Evolutionary conservation across 1,140 invertebrate genomes (phyloP), one percentile per base, ranked within the genome.

Genomic region (Panonychus citri): DNA sequence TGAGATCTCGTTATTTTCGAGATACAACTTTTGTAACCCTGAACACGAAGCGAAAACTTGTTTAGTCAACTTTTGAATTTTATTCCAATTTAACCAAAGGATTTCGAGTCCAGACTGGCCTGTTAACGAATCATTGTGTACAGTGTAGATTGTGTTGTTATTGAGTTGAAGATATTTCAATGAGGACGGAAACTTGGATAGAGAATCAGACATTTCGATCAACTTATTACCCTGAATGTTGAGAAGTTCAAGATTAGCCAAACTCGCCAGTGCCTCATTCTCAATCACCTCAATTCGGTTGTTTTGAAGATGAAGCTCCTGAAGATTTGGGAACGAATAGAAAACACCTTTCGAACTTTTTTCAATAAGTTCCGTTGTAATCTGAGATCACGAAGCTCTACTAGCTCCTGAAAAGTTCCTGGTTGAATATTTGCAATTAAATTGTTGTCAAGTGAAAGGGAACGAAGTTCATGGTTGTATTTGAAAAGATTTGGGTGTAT

Each of bases 391-490:
- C 78, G 75, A 40, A 90, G 67, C 60, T 78, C 77, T 24, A 61
- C 59, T 54, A 82, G 72, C 64, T 79, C 80, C 57, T 78, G 70
- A 66, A 91, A 90, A 60, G 82, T 79, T 25, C 81, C 81, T 10
- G 79, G 77, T 63, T 83, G 76, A 53, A 96, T 69, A 62, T 83
- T 78, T 5, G 74, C 74, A 43, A 96, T 83, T 67, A 79, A 78
- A 72, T 95, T 96, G 62, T 85, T 82, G 71, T 93, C 87, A 62
- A 95, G 69, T 60, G 84, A 91, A 39, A 96, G 70, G 4, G 83
- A 83, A 7, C 80, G 79, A 15, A 90, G 72, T 63, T 80, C 81
- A 48, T 73, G 71, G 65, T 81, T 85, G 59, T 76, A 73, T 55
- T 77, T 72, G 64, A 90, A 81, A 62, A 87, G 73, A 58, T 78